phyloP scores from a whole-genome alignment of 2,797 vertebrate genomes.

The Eupleurogrammus muticus region DNA sequence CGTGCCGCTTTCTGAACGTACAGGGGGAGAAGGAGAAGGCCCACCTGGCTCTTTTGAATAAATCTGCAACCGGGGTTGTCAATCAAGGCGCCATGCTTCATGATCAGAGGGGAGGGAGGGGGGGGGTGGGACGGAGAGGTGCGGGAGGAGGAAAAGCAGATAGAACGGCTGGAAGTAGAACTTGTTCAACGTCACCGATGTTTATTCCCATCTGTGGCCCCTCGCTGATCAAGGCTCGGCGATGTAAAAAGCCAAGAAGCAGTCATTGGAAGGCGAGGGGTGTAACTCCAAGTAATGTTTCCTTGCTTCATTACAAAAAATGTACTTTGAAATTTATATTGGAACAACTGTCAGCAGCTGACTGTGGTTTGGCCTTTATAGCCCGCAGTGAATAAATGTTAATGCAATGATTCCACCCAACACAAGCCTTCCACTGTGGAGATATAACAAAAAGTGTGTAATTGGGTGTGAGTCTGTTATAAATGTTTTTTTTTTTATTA shows the following conservation, averaged over 20 bases:
- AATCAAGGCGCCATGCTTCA: conserved; percentile 59
- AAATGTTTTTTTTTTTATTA: background rate
- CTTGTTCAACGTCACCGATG: conserved; percentile 37
- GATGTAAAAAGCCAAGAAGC: background rate
- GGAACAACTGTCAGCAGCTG: background rate
- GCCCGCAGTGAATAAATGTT: background rate
- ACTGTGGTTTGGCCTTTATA: background rate
- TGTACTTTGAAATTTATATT: background rate
- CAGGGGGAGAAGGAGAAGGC: conserved; percentile 55
- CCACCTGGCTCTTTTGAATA: conserved; percentile 72
- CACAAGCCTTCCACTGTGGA: conserved; percentile 4
- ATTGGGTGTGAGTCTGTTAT: background rate
- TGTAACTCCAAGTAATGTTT: background rate
- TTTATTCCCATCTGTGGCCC: conserved; percentile 16
- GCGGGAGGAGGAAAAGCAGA: conserved; percentile 17
- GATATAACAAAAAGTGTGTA: background rate
- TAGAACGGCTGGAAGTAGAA: conserved; percentile 44
- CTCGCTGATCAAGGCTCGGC: conserved; percentile 7
- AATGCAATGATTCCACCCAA: background rate
- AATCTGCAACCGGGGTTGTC: conserved; percentile 64
- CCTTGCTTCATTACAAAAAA: background rate
- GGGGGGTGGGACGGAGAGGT: conserved; percentile 18
- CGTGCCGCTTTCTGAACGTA: conserved; percentile 49
- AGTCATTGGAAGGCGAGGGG: background rate
- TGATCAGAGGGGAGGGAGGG: conserved; percentile 60